A percentile compares a stretch with the other conserved stretches of the same genome.
Conservation (phyloP, 1,140 invertebrate species). For the Drosophila rufa region DNA sequence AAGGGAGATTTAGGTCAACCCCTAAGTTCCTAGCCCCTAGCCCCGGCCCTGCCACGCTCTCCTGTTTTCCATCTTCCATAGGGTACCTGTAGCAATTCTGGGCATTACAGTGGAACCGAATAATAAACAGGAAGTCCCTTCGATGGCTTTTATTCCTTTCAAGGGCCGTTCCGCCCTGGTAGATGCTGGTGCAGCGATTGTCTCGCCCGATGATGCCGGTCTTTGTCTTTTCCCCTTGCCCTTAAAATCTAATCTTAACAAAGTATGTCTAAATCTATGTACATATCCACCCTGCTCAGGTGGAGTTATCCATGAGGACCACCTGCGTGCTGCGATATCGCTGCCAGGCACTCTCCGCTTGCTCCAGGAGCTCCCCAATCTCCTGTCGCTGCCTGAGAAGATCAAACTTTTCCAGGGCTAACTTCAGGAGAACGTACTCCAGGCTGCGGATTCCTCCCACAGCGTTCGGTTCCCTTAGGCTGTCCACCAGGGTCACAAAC, state of each 20-base stretch:
- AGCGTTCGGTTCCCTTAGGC: constrained; percentile 32
- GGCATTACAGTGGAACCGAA: constrained; percentile 53
- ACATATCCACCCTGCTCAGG: constrained; percentile 16
- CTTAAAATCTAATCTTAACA: constrained; percentile 13
- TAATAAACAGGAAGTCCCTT: constrained; percentile 66
- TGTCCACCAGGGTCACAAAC: constrained; percentile 52
- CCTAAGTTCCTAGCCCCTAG: constrained; percentile 5
- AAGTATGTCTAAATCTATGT: constrained; percentile 3
- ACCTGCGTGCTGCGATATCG: constrained; percentile 55
- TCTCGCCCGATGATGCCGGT: constrained; percentile 23
- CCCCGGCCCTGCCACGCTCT: background rate
- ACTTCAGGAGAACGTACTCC: constrained; percentile 66
- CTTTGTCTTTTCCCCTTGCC: constrained; percentile 25
- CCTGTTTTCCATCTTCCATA: background rate
- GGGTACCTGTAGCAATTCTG: constrained; percentile 63
- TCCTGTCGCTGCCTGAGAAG: constrained; percentile 43
- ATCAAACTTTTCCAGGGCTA: constrained; percentile 63
- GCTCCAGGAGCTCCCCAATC: constrained; percentile 42
- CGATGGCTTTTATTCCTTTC: constrained; percentile 30
- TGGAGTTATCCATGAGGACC: constrained; percentile 43
- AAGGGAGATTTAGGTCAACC: constrained; percentile 57
- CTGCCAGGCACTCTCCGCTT: constrained; percentile 45
- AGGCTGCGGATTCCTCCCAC: constrained; percentile 51
- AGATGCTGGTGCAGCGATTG: constrained; percentile 43
- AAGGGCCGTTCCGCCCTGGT: constrained; percentile 24